Conservation (phyloP, 2,888 invertebrate genomes). For the Sicus ferrugineus region DNA sequence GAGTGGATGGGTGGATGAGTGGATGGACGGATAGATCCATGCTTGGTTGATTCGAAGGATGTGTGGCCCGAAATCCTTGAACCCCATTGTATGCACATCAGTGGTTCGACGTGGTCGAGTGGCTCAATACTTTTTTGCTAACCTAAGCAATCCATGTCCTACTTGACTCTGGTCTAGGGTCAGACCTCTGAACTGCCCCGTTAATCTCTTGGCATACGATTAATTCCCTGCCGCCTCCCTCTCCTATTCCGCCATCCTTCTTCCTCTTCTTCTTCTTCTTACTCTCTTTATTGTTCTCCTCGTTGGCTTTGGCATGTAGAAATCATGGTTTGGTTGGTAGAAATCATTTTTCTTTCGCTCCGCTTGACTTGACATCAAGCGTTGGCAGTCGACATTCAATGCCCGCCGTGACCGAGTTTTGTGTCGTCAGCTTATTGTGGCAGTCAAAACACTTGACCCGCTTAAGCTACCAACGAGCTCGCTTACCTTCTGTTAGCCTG, state of each 20-base stretch:
- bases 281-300: background rate
- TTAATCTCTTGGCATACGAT: background rate
- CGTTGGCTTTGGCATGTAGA: background rate
- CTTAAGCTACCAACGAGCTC: slow-evolving; percentile 35
- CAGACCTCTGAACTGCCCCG: background rate
- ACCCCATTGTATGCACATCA: slow-evolving; percentile 58
- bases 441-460: slow-evolving; percentile 43
- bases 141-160: background rate
- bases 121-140: background rate
- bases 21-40: background rate
- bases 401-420: slow-evolving; percentile 27
- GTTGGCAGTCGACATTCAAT: background rate
- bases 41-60: no score
- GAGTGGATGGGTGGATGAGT: background rate
- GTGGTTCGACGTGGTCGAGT: slow-evolving; percentile 43
- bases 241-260: background rate
- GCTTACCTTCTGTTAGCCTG: background rate
- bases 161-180: background rate
- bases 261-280: background rate
- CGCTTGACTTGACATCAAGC: background rate
- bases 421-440: slow-evolving; percentile 18
- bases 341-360: background rate
- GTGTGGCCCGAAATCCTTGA: slow-evolving; percentile 50
- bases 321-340: background rate
- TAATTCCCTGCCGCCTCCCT: background rate